A percentile compares a stretch with the other conserved stretches of the same genome.
phyloP scores from a whole-genome alignment of 1,140 invertebrate genomes.

The Zaprionus vittiger region DNA sequence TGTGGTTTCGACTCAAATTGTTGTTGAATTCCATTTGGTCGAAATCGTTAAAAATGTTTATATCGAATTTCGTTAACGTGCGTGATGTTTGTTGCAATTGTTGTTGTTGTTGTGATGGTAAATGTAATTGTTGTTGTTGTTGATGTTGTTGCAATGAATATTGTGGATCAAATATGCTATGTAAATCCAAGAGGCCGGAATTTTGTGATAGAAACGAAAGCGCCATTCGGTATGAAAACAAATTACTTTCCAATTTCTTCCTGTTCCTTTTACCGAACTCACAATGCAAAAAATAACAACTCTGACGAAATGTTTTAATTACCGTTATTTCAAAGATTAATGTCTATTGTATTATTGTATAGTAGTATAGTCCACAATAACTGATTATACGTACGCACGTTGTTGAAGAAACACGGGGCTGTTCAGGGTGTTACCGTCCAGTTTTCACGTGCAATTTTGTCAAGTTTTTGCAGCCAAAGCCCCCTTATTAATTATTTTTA shows the following conservation, averaged over 20 bases:
- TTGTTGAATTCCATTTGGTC: conserved; percentile 82
- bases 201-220: conserved; percentile 80
- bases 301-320: not conserved
- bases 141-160: conserved; percentile 73
- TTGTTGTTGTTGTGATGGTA: conserved; percentile 50
- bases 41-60: conserved; percentile 72
- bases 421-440: conserved; percentile 42
- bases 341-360: conserved; percentile 10
- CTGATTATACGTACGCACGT: conserved; percentile 49
- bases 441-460: conserved; percentile 59
- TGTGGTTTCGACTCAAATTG: conserved; percentile 68
- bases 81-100: conserved; percentile 34
- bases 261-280: conserved; percentile 30
- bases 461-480: conserved; percentile 35
- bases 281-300: conserved; percentile 6
- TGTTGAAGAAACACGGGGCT: conserved; percentile 41
- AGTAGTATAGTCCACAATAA: conserved; percentile 35
- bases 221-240: conserved; percentile 78
- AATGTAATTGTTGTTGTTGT: conserved; percentile 56
- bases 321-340: conserved; percentile 5
- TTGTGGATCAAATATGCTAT: conserved; percentile 82
- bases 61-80: conserved; percentile 67
- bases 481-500: conserved; percentile 39
- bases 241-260: conserved; percentile 38
- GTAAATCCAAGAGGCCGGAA: conserved; percentile 82